Base-by-base conservation (phyloP, 64 coral and sea anemone species). In the Catalaphyllia jardinei region DNA sequence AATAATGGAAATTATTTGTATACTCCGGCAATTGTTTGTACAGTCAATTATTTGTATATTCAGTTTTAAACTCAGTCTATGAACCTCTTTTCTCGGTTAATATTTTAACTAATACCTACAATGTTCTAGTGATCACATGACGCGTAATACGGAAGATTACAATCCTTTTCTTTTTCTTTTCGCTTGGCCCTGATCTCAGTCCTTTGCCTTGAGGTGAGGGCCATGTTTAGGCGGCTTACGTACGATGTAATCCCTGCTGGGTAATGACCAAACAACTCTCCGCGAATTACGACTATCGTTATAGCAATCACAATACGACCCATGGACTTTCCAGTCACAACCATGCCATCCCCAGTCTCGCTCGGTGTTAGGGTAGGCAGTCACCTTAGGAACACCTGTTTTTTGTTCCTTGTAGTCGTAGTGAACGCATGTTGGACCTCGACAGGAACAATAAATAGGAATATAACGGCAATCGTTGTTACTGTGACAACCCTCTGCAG, bases 401-500 rank as follows among this genome's bases (percentile, higher is more conserved):
- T 63, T 42, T 50, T 73, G n/a, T 73, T 72, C 30, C 22, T 30
- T 28, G 33, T 28, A 46, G 29, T 89, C 18, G 77, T 81, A 79
- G 30, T 35, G 88, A 14, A 89, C 67, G 61, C 88, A 89, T 49
- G 88, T 67, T 71, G 6, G 13, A 0, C 88, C 88, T 9, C 49
- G 22, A 52, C 88, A 89, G 57, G 60, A 52, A 22, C 88, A 89
- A 20, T 20, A 77, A 46, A 71, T 18, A 52, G 77, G 19, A 49
- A 17, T 17, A 29, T 67, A 62, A 65, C 72, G 88, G 71, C 88
- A 89, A 29, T 89, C 76, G 2, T 80, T 13, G 39, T 20, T 19
- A 39, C 62, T 89, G 29, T 89, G 88, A 24, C 88, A 89, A n/a
- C 77, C 88, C 28, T 79, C 75, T 46, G 6, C 16, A 16, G 88